A percentile compares a stretch with the other conserved stretches of the same genome.
phyloP scores from a whole-genome alignment of 30 jellyfish, hydroid and myxozoan species.

The Morbakka virulenta region DNA sequence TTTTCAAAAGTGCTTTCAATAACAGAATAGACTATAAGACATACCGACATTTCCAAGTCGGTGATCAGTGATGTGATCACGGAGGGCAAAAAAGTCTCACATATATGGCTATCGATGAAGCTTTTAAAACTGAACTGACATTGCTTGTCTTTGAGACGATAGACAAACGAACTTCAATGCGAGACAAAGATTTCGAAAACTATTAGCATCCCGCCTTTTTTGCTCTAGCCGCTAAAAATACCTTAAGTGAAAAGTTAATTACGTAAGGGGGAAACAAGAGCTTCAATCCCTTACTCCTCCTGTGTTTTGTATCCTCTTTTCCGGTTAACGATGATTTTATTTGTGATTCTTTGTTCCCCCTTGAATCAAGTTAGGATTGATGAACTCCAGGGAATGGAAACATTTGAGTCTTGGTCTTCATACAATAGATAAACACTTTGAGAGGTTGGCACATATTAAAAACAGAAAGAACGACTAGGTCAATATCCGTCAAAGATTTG shows the following conservation, averaged over 20 bases:
- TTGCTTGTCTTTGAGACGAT: background rate
- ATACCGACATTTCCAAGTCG: background rate
- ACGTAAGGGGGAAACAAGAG: background rate
- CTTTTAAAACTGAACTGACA: background rate
- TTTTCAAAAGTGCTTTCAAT: background rate
- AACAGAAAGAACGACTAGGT: background rate
- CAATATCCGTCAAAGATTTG: background rate
- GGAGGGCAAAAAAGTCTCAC: background rate
- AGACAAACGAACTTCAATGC: background rate
- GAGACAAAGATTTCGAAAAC: background rate
- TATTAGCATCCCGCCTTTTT: background rate
- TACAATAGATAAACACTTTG: background rate
- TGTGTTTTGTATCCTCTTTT: background rate
- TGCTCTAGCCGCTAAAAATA: background rate
- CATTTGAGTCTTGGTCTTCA: background rate
- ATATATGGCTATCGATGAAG: background rate
- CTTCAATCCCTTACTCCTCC: background rate
- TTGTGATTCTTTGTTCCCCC: background rate
- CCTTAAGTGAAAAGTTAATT: background rate
- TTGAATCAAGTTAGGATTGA: background rate
- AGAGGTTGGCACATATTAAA: background rate
- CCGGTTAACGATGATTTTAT: background rate
- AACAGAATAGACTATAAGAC: background rate
- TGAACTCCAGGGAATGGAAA: background rate
- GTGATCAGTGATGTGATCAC: background rate